These are phyloP conservation scores for Euphydryas editha DNA, from an alignment of 2,888 invertebrate species.

Conservation along the genomic window DNA sequence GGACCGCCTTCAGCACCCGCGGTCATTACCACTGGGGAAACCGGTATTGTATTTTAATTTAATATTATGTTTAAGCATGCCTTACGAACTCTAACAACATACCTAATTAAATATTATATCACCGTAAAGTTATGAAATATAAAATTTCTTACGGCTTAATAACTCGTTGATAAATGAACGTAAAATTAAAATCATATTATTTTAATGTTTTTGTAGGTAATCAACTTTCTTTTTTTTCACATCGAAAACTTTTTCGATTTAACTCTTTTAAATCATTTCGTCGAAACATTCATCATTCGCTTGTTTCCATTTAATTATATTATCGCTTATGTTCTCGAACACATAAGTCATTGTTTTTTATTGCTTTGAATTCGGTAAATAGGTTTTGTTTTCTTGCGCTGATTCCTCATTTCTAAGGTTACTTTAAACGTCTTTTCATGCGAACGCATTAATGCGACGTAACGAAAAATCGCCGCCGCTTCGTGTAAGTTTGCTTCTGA, in stretches of 20 bases:
- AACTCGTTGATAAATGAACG: background rate
- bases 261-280: slow-evolving; percentile 16
- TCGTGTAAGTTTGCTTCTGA: slow-evolving; percentile 78
- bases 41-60: slow-evolving; percentile 86
- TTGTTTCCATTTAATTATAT: slow-evolving; percentile 48
- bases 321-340: slow-evolving; percentile 53
- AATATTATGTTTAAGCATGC: slow-evolving; percentile 10
- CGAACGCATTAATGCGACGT: slow-evolving; percentile 71
- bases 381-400: slow-evolving; percentile 66
- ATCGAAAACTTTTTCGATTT: background rate
- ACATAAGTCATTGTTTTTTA: slow-evolving; percentile 51
- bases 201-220: background rate
- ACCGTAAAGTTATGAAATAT: background rate
- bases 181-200: background rate
- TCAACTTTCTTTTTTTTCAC: background rate
- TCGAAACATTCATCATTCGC: slow-evolving; percentile 46
- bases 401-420: slow-evolving; percentile 71
- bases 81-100: background rate
- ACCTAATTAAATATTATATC: background rate
- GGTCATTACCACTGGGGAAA: slow-evolving; percentile 97
- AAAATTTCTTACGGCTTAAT: background rate
- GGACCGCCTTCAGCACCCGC: slow-evolving; percentile 95
- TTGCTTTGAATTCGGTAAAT: slow-evolving; percentile 65
- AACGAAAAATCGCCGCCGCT: slow-evolving; percentile 70
- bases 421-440: slow-evolving; percentile 77